Conservation (phyloP, 2,888 invertebrate genomes). For the Allacma fusca region DNA sequence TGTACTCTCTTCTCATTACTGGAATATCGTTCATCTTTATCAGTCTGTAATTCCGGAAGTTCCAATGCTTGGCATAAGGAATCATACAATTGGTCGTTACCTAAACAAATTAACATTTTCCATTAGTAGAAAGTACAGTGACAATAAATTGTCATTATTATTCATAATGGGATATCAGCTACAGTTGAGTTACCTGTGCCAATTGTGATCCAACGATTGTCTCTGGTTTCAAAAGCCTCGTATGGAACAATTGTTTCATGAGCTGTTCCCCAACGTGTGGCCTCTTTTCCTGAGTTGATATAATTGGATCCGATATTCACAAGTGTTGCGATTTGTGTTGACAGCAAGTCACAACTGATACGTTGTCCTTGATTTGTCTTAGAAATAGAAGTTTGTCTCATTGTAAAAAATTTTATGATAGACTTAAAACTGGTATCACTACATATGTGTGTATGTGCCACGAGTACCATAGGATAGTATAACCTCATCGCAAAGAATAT, state of each 20-base stretch:
- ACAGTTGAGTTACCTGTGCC: constrained; percentile 72
- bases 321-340: constrained; percentile 88
- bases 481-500: too few species aligned
- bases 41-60: constrained; percentile 70
- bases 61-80: constrained; percentile 75
- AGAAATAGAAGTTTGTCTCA: background rate
- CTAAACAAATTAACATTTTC: too few species aligned
- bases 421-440: too few species aligned
- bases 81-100: constrained; percentile 72
- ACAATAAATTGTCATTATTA: too few species aligned
- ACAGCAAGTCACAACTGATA: constrained; percentile 91
- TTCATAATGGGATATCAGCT: too few species aligned
- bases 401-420: background rate
- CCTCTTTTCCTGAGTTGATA: constrained; percentile 81
- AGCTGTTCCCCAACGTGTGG: constrained; percentile 86
- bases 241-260: constrained; percentile 96
- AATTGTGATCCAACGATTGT: constrained; percentile 80
- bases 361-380: constrained; percentile 85
- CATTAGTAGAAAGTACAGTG: too few species aligned
- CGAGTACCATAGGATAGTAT: too few species aligned
- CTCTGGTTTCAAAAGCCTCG: constrained; percentile 83
- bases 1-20: constrained; percentile 79
- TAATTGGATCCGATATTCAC: constrained; percentile 91
- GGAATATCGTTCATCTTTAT: constrained; percentile 70
- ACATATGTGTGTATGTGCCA: too few species aligned